Base-by-base conservation (phyloP, 2,888 invertebrate genomes). In the Drosophila atripex region DNA sequence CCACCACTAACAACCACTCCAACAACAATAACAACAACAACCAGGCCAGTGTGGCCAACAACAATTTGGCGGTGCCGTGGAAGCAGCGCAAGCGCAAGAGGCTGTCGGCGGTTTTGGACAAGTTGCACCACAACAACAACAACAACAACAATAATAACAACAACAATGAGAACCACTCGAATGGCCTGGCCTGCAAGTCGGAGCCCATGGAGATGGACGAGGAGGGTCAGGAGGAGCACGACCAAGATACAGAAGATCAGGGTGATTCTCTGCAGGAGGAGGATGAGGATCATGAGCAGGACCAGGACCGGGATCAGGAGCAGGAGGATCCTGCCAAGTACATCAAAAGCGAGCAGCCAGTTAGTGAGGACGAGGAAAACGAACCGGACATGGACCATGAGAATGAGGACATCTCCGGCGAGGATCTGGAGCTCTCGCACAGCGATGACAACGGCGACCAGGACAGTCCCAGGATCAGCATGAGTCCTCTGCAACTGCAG, bases 91-190 rank as follows among this genome's bases (percentile, higher is more conserved):
- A 97, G 90, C 94, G 96, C 74, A 95, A 96, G 89, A 93, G 97
- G 41, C 93, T 97, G 16, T 96, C 95, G 57, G 95, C 95, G 71
- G 95, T 97, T 21, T 92, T 97, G 68, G 96, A 97, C 89, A 96
- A 95, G 84, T 93, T 97, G 55, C 92, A 93, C 56, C 92, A 93
- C 80, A 93, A 93, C 86, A 93, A 93, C 85, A 86, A 92, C 49
- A 88, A 92, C 41, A 92, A 93, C 85, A 86, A 92, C 49, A 88
- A 92, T 39, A 92, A 92, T 75, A 93, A 92, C 76, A 93, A 92
- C 75, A 85, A 90, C 4, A 88, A 84, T 2, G 75, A 73, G 2
- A 72, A 43, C 6, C 65, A 61, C 6, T 43, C 70, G 8, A 77
- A 80, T 54, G 85, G 80, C 1, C 57, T 86, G 3, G 69, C 75